Conservation (phyloP, 2,888 invertebrate species). For the Epistrophe eligans region DNA sequence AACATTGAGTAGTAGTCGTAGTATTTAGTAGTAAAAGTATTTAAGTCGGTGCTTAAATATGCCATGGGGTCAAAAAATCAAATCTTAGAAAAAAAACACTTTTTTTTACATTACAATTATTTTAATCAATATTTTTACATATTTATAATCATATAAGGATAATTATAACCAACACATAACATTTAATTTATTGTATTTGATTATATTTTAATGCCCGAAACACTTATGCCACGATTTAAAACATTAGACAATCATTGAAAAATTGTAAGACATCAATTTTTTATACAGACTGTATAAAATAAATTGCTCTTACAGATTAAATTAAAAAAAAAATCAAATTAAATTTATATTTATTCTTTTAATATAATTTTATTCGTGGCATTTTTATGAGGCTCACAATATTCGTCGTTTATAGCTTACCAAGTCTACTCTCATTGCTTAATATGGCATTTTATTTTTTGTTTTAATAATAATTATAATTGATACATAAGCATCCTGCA, state of each 20-base stretch:
- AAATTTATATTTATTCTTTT: slow-evolving; percentile 7
- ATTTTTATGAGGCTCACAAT: slow-evolving; percentile 53
- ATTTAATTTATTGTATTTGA: slow-evolving; percentile 42
- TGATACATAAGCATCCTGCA: slow-evolving; percentile 65
- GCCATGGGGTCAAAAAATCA: too few species aligned
- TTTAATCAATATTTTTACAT: slow-evolving; percentile 58
- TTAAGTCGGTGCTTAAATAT: too few species aligned
- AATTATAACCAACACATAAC: slow-evolving; percentile 70
- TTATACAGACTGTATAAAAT: slow-evolving; percentile 29
- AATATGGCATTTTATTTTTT: slow-evolving; percentile 27
- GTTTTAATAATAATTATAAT: slow-evolving; percentile 43
- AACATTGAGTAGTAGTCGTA: too few species aligned
- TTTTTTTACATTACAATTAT: slow-evolving; percentile 61
- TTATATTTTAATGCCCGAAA: slow-evolving; percentile 44
- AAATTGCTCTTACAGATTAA: slow-evolving; percentile 37
- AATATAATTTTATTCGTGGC: slow-evolving; percentile 36
- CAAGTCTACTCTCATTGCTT: slow-evolving; percentile 62
- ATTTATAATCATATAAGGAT: slow-evolving; percentile 61
- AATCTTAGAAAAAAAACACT: neutral
- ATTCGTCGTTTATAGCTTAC: slow-evolving; percentile 52
- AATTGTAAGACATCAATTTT: slow-evolving; percentile 37
- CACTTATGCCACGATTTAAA: slow-evolving; percentile 58
- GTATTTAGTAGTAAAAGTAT: too few species aligned
- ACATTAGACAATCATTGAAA: slow-evolving; percentile 48
- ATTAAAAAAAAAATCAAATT: slow-evolving; percentile 22